phyloP scores from a whole-genome alignment of 1,140 invertebrate species.

The Papilio polyxenes region DNA sequence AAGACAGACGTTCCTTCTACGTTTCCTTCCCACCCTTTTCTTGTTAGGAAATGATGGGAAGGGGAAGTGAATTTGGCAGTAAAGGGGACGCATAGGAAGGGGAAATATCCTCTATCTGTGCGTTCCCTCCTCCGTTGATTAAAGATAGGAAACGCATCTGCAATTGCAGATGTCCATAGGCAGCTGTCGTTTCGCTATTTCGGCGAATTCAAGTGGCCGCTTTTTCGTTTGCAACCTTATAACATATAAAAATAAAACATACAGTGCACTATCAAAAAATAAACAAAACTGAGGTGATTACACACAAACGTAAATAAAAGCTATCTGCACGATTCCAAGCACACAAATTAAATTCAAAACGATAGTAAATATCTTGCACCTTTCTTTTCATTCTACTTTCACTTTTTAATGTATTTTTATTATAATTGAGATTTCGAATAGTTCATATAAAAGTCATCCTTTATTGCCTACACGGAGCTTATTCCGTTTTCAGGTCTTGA shows the following conservation, averaged over 20 bases:
- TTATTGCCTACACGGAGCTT: not conserved
- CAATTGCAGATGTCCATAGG: no score
- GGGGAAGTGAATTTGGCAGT: no score
- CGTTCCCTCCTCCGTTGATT: no score
- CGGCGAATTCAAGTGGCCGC: no score
- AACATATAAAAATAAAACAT: not conserved
- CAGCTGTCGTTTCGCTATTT: no score
- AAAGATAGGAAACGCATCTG: no score
- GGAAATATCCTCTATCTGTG: no score
- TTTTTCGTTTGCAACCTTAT: no score
- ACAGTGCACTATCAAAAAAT: slow-evolving; percentile 1
- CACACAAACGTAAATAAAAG: slow-evolving; percentile 24
- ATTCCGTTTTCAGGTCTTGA: slow-evolving; percentile 1
- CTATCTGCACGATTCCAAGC: not conserved
- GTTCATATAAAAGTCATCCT: slow-evolving; percentile 35
- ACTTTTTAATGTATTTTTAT: slow-evolving; percentile 32
- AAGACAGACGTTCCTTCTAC: no score
- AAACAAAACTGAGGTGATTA: not conserved
- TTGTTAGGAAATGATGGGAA: no score
- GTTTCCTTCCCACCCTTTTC: no score
- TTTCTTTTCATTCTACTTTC: slow-evolving; percentile 40
- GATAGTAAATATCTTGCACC: slow-evolving; percentile 34
- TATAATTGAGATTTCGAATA: slow-evolving; percentile 33
- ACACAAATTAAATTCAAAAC: slow-evolving; percentile 26
- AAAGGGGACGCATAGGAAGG: no score